Percentiles rank a stretch among this genome's conserved stretches.
phyloP scores from a whole-genome alignment of 1,140 invertebrate species.

The Nasonia vitripennis region DNA sequence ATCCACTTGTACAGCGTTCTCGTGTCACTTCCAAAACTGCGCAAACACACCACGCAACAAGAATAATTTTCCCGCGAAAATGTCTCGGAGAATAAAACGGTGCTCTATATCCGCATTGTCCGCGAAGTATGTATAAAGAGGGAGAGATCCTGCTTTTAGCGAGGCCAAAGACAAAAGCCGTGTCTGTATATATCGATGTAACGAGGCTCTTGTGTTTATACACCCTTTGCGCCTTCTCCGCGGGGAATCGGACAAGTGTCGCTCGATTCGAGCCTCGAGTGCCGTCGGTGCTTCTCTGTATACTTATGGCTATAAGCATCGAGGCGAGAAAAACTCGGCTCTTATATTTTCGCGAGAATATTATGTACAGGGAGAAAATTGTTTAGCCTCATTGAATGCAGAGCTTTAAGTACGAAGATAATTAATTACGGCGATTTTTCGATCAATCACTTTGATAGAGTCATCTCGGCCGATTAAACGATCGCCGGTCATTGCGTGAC shows the following conservation, averaged over 20 bases:
- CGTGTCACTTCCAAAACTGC: slow-evolving; percentile 31
- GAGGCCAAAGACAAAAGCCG: neutral
- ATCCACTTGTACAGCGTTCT: neutral
- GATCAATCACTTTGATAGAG: slow-evolving; percentile 51
- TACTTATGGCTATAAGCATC: neutral
- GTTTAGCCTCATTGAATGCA: slow-evolving; percentile 11
- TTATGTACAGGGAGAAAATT: neutral
- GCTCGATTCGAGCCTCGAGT: slow-evolving; percentile 65
- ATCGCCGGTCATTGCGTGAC: slow-evolving; percentile 44
- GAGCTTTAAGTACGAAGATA: slow-evolving; percentile 31
- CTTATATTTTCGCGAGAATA: neutral
- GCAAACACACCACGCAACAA: neutral
- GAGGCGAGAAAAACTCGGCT: neutral
- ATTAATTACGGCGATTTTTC: slow-evolving; percentile 49
- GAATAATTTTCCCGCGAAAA: neutral
- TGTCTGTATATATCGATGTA: slow-evolving; percentile 27
- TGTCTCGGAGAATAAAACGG: neutral
- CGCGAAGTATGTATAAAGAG: neutral
- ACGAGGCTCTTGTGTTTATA: neutral
- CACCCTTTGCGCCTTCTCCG: slow-evolving; percentile 39
- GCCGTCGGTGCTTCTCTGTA: neutral
- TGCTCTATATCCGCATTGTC: neutral
- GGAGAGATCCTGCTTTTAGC: neutral
- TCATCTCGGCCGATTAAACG: slow-evolving; percentile 52
- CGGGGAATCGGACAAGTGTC: slow-evolving; percentile 65